Evolutionary conservation across 2,797 vertebrate genomes (phyloP), one percentile per base, ranked within the genome.

Genomic region (Peromyscus aztecus): DNA sequence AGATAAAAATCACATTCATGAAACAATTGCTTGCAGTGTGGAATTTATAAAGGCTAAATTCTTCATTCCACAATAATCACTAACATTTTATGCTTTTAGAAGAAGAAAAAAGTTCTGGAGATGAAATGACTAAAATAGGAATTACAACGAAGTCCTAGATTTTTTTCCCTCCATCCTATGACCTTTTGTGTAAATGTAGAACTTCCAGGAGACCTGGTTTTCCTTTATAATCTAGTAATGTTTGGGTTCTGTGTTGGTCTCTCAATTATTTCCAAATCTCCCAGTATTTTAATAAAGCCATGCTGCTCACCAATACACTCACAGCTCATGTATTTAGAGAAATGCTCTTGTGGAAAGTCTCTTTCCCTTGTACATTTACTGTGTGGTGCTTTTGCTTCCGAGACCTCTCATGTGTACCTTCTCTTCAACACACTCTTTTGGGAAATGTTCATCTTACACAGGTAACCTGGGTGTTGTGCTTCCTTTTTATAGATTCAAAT

Each of bases 401-500:
- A 8, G 27, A 21, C 29, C 8, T 76, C 12, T 13, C 11, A 5
- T 77, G 14, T 43, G n/a, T n/a, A 27, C 43, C n/a, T 84, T 65
- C 69, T 40, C 24, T 27, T 93, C 95, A 65, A 65, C 57, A n/a
- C 37, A 34, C 59, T 90, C 23, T 91, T 83, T 65, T 90, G 37
- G 34, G 24, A 67, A 90, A 49, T 21, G 11, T 5, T 90, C 17
- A 31, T 37, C 19, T 75, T 84, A 6, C 17, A 16, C 31, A 69
- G 49, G 63, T 2, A 65, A 85, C 23, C 27, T 29, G 19, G 6
- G 2, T 80, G 3, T 31, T 37, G 4, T 27, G 9, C 17, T 21
- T 31, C 52, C 75, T 76, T 43, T 61, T 61, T n/a, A 94, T 34
- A 76, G 59, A 27, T 65, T 75, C 27, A 27, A 61, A 4, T 27